A percentile compares a stretch with the other conserved stretches of the same genome.
phyloP scores from a whole-genome alignment of 2,888 invertebrate genomes.

The Drosophila ezoana region DNA sequence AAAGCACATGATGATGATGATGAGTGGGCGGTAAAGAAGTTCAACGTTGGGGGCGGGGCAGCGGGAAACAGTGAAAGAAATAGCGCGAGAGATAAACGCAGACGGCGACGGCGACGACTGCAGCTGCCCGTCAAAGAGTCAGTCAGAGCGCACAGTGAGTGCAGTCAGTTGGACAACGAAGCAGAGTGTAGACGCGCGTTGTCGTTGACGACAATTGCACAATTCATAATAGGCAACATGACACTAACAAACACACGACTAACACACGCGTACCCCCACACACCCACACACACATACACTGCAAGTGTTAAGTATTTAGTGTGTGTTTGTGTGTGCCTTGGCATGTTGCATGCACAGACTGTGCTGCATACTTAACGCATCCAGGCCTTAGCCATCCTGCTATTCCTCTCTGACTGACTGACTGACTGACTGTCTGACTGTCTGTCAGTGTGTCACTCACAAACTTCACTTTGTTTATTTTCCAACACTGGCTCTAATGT shows the following conservation, averaged over 20 bases:
- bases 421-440: constrained; percentile 29
- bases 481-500: constrained; percentile 68
- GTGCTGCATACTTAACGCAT: constrained; percentile 32
- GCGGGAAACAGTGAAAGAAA: constrained; percentile 32
- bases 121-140: constrained; percentile 56
- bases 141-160: constrained; percentile 41
- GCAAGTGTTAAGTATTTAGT: constrained; percentile 62
- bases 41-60: constrained; percentile 1
- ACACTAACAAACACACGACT: constrained; percentile 39
- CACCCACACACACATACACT: constrained; percentile 1
- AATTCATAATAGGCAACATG: constrained; percentile 78
- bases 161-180: constrained; percentile 56
- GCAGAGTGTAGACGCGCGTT: constrained; percentile 50
- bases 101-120: constrained; percentile 29
- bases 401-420: constrained; percentile 20
- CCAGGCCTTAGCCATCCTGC: constrained; percentile 10
- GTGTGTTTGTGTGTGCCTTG: constrained; percentile 19
- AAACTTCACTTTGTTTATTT: constrained; percentile 63
- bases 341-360: constrained; percentile 45
- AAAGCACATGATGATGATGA: constrained; percentile 50
- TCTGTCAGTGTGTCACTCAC: constrained; percentile 48
- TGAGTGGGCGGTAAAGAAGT: constrained; percentile 9
- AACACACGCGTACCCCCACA: background rate
- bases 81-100: constrained; percentile 40
- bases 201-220: constrained; percentile 78